phyloP scores from a whole-genome alignment of 2,888 invertebrate genomes.

The Caenorhabditis sp. region DNA sequence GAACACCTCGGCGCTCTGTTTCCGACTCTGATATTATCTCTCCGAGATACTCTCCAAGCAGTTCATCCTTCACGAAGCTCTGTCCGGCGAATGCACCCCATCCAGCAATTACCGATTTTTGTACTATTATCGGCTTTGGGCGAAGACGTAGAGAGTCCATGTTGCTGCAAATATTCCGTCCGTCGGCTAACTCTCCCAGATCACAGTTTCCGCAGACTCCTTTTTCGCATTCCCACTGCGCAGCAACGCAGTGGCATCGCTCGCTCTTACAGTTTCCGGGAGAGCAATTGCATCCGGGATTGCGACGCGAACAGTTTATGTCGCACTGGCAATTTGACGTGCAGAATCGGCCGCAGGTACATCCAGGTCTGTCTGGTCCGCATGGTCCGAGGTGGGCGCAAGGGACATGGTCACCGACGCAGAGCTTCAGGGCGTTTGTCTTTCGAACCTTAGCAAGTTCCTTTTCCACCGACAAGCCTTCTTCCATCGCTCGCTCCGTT shows the following conservation, averaged over 20 bases:
- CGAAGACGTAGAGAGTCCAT: not conserved
- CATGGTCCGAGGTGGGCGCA: not conserved
- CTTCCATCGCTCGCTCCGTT: no score
- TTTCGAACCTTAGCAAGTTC: no score
- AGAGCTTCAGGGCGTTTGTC: no score
- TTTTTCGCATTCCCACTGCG: not conserved
- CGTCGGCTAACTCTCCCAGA: no score
- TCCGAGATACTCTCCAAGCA: constrained; percentile 7
- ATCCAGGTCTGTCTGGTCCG: not conserved
- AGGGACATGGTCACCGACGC: no score
- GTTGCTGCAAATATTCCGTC: not conserved
- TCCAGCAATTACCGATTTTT: not conserved
- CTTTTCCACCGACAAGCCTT: no score
- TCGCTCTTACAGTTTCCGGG: not conserved
- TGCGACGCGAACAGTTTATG: not conserved
- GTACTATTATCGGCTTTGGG: not conserved
- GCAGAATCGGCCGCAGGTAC: not conserved
- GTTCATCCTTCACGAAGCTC: not conserved
- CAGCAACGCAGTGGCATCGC: not conserved
- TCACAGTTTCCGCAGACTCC: not conserved
- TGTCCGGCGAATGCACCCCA: constrained; percentile 1
- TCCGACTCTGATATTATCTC: not conserved
- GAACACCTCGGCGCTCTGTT: not conserved
- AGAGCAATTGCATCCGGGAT: not conserved
- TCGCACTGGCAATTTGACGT: not conserved